These are phyloP conservation scores for Sus cebifrons DNA, from an alignment of 2,797 vertebrate genomes.

Conservation along the genomic window DNA sequence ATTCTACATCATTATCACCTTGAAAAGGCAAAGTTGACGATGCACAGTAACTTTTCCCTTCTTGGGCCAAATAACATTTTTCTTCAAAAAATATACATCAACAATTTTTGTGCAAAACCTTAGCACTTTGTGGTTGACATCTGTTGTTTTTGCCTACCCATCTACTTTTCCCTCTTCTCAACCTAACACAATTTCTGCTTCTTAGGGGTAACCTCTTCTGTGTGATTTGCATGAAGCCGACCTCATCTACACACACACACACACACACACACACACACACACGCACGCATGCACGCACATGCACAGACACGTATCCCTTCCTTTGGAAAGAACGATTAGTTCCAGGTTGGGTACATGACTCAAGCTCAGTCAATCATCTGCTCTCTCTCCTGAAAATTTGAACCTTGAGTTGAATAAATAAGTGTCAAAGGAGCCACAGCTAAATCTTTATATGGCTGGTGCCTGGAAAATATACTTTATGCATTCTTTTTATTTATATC, in stretches of 20 bases:
- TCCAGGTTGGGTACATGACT: not conserved
- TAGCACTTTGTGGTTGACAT: constrained; percentile 40
- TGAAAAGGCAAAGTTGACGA: constrained; percentile 64
- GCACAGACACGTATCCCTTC: not conserved
- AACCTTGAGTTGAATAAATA: constrained; percentile 31
- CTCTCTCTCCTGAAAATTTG: constrained; percentile 37
- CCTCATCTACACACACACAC: not conserved
- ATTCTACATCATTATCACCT: constrained; percentile 61
- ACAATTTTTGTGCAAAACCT: constrained; percentile 64
- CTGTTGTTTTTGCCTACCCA: constrained; percentile 10
- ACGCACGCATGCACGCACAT: not conserved
- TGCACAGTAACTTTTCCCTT: not conserved
- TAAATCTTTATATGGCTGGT: not conserved
- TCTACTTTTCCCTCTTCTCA: constrained; percentile 16
- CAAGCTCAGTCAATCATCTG: not conserved
- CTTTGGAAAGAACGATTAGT: constrained; percentile 36
- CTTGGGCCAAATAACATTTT: constrained; percentile 66
- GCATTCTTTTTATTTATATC: constrained; percentile 28
- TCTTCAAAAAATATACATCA: constrained; percentile 59
- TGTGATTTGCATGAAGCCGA: constrained; percentile 19
- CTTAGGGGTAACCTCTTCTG: not conserved
- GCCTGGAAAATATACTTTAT: constrained; percentile 7
- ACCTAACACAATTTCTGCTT: constrained; percentile 16
- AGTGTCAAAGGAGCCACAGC: constrained; percentile 20
- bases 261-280: not conserved